Evolutionary conservation across 1,140 invertebrate genomes (phyloP).

Genomic region (Eumeta japonica): DNA sequence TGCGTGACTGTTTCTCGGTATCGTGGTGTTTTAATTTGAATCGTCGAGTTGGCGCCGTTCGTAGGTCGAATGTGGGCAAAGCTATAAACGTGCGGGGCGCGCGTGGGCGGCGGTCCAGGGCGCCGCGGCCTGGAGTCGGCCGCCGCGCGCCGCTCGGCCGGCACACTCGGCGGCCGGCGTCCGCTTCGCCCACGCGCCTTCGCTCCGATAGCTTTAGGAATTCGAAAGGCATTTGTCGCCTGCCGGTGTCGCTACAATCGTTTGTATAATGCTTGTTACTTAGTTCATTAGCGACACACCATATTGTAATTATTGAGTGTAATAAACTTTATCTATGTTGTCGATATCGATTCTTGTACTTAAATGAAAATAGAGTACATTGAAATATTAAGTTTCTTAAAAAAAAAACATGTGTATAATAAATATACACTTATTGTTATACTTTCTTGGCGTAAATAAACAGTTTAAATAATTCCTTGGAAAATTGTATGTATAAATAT

Average conservation of each 20-base stretch:
- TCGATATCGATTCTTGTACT: too few species aligned
- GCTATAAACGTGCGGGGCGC: constrained; percentile 44
- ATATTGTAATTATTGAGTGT: neutral
- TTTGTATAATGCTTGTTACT: neutral
- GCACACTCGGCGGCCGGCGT: constrained; percentile 23
- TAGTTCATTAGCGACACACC: neutral
- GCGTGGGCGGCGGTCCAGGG: constrained; percentile 33
- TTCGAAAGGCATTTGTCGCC: constrained; percentile 52
- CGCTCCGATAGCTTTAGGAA: constrained; percentile 27
- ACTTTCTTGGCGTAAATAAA: too few species aligned
- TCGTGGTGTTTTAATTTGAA: constrained; percentile 48
- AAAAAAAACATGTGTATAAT: too few species aligned
- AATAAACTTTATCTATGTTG: neutral
- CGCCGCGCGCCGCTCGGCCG: constrained; percentile 15
- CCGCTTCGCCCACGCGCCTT: constrained; percentile 33
- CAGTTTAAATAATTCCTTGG: too few species aligned
- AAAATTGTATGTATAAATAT: too few species aligned
- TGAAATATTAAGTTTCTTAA: too few species aligned
- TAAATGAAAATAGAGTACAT: too few species aligned
- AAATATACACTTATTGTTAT: too few species aligned
- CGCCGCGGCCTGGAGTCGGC: constrained; percentile 14
- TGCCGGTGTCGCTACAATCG: too few species aligned
- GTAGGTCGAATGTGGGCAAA: constrained; percentile 52
- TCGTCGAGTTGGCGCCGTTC: constrained; percentile 51
- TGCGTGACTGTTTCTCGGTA: constrained; percentile 43